Base-by-base conservation (phyloP, 2,113 vertebrate species). In the Macquaria australasica region DNA sequence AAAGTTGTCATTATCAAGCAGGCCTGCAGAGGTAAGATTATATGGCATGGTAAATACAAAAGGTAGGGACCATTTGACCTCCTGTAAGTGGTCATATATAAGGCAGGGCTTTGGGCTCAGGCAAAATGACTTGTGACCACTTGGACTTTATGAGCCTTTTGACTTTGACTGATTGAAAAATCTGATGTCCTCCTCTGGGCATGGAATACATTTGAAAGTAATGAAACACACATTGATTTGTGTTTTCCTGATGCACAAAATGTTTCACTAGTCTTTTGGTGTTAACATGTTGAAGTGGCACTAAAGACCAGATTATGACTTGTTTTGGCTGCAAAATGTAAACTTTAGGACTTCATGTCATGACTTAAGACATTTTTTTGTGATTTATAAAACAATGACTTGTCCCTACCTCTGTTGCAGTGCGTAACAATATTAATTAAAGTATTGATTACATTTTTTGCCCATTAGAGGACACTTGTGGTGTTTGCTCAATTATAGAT, bases 381-480 rank as follows among this genome's bases (percentile, higher is more conserved):
- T 37, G 34, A 74, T 74, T 74, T 58, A 4, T 10, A 15, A 73
- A 58, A 72, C n/a, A n/a, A n/a, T 37, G 31, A 70, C 67, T 34
- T 70, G 45, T 70, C 34, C 67, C 25, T 21, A 25, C 3, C 12
- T n/a, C 21, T 39, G 12, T 56, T 0, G 1, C 34, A 34, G 4
- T 34, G 34, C 34, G 3, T 34, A 34, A 34, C 25, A 45, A 21
- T 37, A 55, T 71, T 14, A 23, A 55, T 71, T 14, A 23, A 56
- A 56, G 4, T 14, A 41, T 1, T 39, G 51, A 12, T 43, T 28
- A 58, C 1, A 23, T 9, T 8, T 74, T 48, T 34, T 14, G 6
- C 8, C 41, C 39, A 12, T 25, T 3, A 21, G 9, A 20, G 39
- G 16, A 60, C 39, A 31, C 37, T 56, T 55, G 7, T 55, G n/a